Evolutionary conservation across 2,797 vertebrate genomes (phyloP), one percentile per base, ranked within the genome.

Genomic region (Cyclura pinguis): DNA sequence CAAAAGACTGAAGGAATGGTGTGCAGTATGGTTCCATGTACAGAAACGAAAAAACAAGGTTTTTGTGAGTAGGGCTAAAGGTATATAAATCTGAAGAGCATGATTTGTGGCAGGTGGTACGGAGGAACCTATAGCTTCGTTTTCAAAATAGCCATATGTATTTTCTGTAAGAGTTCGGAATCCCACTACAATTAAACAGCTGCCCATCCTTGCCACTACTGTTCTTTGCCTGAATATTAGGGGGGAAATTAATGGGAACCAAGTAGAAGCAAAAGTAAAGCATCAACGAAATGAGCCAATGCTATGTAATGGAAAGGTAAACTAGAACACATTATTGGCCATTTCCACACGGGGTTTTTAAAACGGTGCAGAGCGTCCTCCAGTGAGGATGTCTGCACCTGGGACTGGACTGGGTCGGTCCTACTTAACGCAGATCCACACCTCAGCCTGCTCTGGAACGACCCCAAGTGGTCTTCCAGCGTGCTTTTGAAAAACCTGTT

Each of bases 171-270:
- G 35, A 57, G 88, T 16, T 42, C 13, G 29, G 90, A 67, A 67
- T 67, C 64, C 27, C 64, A 67, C 64, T 18, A 27, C 9, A 90
- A 81, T 59, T 52, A 9, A 88, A 76, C 0, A 50, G 93, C 88
- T 84, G 20, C 16, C 12, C 88, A 81, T 86, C 20, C 6, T 85
- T 91, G 84, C 85, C 92, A 91, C 69, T 77, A 72, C 91, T 27
- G 2, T 67, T 64, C 22, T 67, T 27, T 27, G 24, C 64, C 64
- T 27, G 6, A 35, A 32, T n/a, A 35, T 73, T 73, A 73, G 16
- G 38, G 1, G 24, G 24, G 64, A 32, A 42, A 90, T 0, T 4
- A 93, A 76, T 84, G 42, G 88, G 94, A 88, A 76, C 20, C 35
- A 38, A 76, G 16, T 1, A 20, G 35, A 76, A 38, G n/a, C 14